Conservation (phyloP, 64 coral and sea anemone species). For the Orbicella faveolata region DNA sequence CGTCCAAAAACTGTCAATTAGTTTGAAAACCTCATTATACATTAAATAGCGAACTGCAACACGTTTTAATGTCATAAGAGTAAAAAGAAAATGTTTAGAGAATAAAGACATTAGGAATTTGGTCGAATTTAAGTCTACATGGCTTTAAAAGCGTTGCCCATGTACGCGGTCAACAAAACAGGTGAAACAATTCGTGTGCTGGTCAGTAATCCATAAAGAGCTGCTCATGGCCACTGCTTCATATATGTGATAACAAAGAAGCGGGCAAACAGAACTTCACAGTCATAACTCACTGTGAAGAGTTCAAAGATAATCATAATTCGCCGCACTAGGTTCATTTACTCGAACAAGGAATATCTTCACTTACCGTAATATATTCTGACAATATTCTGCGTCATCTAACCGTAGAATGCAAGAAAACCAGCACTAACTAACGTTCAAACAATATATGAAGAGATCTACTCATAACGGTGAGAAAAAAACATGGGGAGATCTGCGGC, state of each 20-base stretch:
- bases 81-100: background rate
- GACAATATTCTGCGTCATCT: too few relatives aligned
- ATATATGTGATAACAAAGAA: background rate
- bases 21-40: constrained; percentile 7
- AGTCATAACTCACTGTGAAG: background rate
- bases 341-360: background rate
- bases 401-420: too few relatives aligned
- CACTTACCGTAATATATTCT: too few relatives aligned
- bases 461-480: too few relatives aligned
- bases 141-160: background rate
- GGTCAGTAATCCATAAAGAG: background rate
- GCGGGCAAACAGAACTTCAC: background rate
- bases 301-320: background rate
- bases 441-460: too few relatives aligned
- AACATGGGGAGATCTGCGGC: too few relatives aligned
- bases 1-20: constrained; percentile 3
- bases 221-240: background rate
- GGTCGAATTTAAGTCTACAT: background rate
- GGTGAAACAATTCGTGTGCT: background rate
- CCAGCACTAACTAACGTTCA: too few relatives aligned
- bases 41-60: constrained; percentile 4
- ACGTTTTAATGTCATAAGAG: background rate
- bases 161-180: background rate
- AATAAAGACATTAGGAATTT: background rate
- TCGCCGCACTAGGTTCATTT: background rate